These are phyloP conservation scores for Drymodes brunneopygia DNA, from an alignment of 2,113 vertebrate species.

Conservation along the genomic window DNA sequence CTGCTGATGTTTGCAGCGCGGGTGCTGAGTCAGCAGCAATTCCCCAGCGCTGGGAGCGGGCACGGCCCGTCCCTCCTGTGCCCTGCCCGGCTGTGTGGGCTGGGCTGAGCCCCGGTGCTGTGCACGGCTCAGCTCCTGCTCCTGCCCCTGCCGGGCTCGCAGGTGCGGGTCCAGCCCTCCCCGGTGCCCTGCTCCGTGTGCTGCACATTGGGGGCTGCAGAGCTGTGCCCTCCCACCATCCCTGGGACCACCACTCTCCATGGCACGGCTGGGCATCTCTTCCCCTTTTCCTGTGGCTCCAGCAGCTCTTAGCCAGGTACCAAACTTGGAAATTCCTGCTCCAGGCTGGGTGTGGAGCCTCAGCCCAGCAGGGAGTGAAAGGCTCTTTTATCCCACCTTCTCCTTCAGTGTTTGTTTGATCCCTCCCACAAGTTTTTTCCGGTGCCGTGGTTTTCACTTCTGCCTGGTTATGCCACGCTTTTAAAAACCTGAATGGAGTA, in stretches of 20 bases:
- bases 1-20: fast-evolving
- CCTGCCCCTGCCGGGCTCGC: neutral
- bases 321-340: fast-evolving
- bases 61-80: neutral
- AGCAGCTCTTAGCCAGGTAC: neutral
- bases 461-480: neutral
- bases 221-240: neutral
- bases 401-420: neutral
- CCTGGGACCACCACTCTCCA: fast-evolving
- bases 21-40: neutral
- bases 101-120: neutral
- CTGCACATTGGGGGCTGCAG: fast-evolving
- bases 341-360: neutral
- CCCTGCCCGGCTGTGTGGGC: fast-evolving
- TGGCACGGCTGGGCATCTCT: neutral
- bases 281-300: neutral
- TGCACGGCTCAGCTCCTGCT: neutral
- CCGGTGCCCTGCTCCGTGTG: fast-evolving
- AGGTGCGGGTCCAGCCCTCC: neutral
- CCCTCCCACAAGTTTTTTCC: conserved; percentile 23
- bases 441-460: neutral
- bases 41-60: neutral
- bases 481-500: conserved; percentile 19
- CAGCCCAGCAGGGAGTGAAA: conserved; percentile 18
- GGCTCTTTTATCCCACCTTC: conserved; percentile 39